Base-by-base conservation (phyloP, 2,797 vertebrate genomes). In the Botia kubotai region DNA sequence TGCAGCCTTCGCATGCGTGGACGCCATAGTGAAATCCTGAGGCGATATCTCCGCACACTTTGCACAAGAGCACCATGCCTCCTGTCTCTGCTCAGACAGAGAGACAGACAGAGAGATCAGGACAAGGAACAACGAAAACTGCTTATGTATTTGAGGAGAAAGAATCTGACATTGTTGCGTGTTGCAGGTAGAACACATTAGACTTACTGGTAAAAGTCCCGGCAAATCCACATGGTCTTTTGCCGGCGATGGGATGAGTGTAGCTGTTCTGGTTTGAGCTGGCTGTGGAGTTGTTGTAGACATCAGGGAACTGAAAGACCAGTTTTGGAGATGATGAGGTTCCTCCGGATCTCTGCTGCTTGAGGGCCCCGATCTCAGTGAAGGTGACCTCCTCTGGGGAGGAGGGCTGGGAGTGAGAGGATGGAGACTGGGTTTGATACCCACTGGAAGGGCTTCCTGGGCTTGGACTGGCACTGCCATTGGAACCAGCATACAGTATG, bases 1-100 rank as follows among this genome's bases (percentile, higher is more conserved):
- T 95, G 92, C 94, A 95, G 23, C 94, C 94, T 65, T 95, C 94
- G 23, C 94, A 95, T 55, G 94, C 94, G 77, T 95, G 94, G 14
- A 95, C 94, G 19, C 94, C 94, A 57, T 95, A 95, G 87, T 95
- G 94, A 89, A 95, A 95, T 76, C 94, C 94, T 71, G 94, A 95
- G 19, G 94, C 94, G 2, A 95, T 94, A 88, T 95, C 94, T 21
- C 94, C 94, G 63, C 94, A 95, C 63, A 95, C 94, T 89, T 94
- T 95, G 86, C 94, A 95, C 21, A 95, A 92, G 70, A 95, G 89
- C 72, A 95, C 94, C 93, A 95, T 95, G 79, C 94, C 94, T 75
- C 94, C 94, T 0, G 93, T 91, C 68, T 95, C 94, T 95, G 89
- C 67, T 82, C 75, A 80, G 80, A 84, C 14, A 82, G 79, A 82